These are phyloP conservation scores for Drosophila tanythrix DNA, from an alignment of 2,888 invertebrate species.

Conservation along the genomic window DNA sequence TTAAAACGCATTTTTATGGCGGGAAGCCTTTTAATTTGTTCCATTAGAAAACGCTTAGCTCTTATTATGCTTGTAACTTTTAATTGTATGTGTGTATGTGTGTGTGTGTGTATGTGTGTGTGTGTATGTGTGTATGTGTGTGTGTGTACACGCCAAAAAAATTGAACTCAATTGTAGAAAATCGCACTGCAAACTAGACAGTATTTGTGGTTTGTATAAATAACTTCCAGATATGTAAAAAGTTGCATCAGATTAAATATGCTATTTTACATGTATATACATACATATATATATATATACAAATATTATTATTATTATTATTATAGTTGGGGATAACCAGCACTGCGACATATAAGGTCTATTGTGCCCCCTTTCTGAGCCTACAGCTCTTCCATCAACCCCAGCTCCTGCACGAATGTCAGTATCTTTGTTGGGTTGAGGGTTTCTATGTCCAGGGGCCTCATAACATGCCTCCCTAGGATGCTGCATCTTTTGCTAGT, in stretches of 20 bases:
- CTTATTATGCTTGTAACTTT: slow-evolving; percentile 40
- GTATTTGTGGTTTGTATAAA: background rate
- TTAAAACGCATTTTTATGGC: slow-evolving; percentile 39
- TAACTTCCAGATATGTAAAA: background rate
- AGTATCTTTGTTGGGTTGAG: too few species aligned
- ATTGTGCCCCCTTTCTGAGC: too few species aligned
- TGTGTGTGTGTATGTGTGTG: slow-evolving; percentile 7
- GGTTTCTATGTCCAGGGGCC: too few species aligned
- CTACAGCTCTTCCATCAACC: too few species aligned
- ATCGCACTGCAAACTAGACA: background rate
- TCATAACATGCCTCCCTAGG: too few species aligned
- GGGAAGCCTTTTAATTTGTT: slow-evolving; percentile 64
- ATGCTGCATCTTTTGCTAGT: too few species aligned
- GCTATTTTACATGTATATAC: background rate
- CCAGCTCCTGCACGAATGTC: too few species aligned
- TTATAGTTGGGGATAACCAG: too few species aligned
- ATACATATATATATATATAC: background rate
- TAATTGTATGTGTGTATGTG: slow-evolving; percentile 25
- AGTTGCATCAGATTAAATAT: background rate
- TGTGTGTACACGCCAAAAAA: background rate
- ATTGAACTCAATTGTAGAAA: background rate
- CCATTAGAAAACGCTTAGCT: slow-evolving; percentile 74
- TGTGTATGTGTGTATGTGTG: background rate
- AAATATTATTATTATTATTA: too few species aligned
- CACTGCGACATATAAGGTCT: too few species aligned